Conservation (phyloP, 2,888 invertebrate species). For the Morpho achilles region DNA sequence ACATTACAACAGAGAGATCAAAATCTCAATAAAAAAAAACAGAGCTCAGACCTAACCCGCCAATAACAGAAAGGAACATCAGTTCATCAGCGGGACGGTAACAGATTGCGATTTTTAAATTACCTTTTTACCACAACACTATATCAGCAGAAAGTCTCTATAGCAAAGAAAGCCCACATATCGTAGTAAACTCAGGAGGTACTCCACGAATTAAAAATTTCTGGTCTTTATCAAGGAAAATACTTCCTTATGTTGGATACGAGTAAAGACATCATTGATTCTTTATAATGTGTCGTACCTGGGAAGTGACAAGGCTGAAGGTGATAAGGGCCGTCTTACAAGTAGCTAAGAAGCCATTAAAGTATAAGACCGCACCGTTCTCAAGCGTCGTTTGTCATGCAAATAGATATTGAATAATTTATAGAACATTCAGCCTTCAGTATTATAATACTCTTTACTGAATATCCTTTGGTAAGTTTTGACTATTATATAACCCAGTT, state of each 20-base stretch:
- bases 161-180: too few relatives aligned
- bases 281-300: slow-evolving; percentile 57
- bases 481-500: slow-evolving; percentile 15
- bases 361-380: slow-evolving; percentile 60
- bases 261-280: slow-evolving; percentile 66
- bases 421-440: slow-evolving; percentile 60
- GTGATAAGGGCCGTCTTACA: slow-evolving; percentile 27
- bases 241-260: slow-evolving; percentile 70
- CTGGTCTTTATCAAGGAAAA: slow-evolving; percentile 38
- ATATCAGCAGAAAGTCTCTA: too few relatives aligned
- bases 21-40: too few relatives aligned
- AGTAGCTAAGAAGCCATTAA: slow-evolving; percentile 47
- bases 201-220: too few relatives aligned
- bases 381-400: slow-evolving; percentile 68
- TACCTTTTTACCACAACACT: too few relatives aligned
- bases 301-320: slow-evolving; percentile 47
- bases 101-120: too few relatives aligned
- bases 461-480: slow-evolving; percentile 45
- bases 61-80: too few relatives aligned
- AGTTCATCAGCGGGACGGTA: too few relatives aligned
- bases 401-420: slow-evolving; percentile 75
- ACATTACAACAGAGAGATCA: too few relatives aligned
- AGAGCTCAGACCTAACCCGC: too few relatives aligned
- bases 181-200: too few relatives aligned
- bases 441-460: slow-evolving; percentile 55